Evolutionary conservation across 2,888 invertebrate species (phyloP).

Genomic region (Kryphioiulus occultus): DNA sequence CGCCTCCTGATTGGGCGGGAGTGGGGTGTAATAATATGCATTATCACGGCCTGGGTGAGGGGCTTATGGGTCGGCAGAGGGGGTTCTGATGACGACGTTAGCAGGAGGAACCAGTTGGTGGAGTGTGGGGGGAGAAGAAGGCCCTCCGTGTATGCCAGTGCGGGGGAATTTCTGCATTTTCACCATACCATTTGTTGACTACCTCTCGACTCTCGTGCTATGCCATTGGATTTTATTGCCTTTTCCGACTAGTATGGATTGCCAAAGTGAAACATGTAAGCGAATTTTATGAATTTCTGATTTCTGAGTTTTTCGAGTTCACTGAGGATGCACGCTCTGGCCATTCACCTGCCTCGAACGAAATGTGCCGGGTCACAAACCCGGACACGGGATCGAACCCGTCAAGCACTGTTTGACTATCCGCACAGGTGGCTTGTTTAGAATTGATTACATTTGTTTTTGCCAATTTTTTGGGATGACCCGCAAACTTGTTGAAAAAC

Average conservation of each 20-base stretch:
- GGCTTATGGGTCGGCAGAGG: slow-evolving; percentile 3
- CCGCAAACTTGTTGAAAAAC: too few species aligned
- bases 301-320: background rate
- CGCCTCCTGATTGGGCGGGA: background rate
- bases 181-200: background rate
- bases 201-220: background rate
- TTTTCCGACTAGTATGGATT: background rate
- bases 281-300: background rate
- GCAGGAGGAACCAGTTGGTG: background rate
- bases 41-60: background rate
- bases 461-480: too few species aligned
- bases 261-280: background rate
- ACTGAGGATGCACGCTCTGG: background rate
- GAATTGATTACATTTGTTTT: too few species aligned
- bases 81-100: background rate
- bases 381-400: slow-evolving; percentile 13
- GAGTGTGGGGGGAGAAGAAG: background rate
- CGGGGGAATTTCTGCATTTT: background rate
- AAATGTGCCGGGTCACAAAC: background rate
- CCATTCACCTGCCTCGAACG: background rate
- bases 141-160: background rate
- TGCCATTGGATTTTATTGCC: background rate
- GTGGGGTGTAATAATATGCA: background rate
- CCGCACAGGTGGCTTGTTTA: too few species aligned
- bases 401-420: too few species aligned